Base-by-base conservation (phyloP, 2,113 vertebrate genomes). In the Puma concolor region DNA sequence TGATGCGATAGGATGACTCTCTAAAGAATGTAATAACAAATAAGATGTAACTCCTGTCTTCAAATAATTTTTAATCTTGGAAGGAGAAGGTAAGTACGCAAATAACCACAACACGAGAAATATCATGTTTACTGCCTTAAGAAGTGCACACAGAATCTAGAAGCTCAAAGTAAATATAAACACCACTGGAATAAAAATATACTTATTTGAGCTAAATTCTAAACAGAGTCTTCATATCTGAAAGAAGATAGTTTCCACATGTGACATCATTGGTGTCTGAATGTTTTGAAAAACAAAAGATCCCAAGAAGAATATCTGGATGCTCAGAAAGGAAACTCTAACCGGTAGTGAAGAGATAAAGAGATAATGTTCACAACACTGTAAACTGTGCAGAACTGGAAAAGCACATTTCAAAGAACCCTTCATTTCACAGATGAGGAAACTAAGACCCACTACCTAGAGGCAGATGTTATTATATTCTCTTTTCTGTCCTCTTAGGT, bases 181-280 rank as follows among this genome's bases (percentile, higher is more conserved):
- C 10, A 2, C 15, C 48, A 25, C 2, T 25, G 64, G 48, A 54
- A 91, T 64, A 80, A 74, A 81, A 72, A 64, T 41, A 15, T 63
- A 50, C 54, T 88, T 91, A 90, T 74, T 88, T 85, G 27, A 81
- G 77, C 52, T 90, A 76, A 97, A 88, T 91, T 85, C 63, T 76
- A 88, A 90, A 74, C 19, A 33, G 57, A 67, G 27, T 31, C 16
- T 2, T 92, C 6, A 1, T 23, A 33, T 19, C 15, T 67, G 38
- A 87, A 96, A 83, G 66, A 79, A 71, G 54, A 36, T 48, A 63
- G 52, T 83, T 84, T 71, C 41, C 63, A 29, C 76, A 44, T 14
- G 23, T 54, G 41, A 52, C 72, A 81, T 38, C 76, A 83, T 89
- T 81, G 85, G 67, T 67, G 25, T 16, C 25, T 85, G 15, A 48